Base-by-base conservation (phyloP, 2,888 invertebrate genomes). In the Shargacucullia verbasci region DNA sequence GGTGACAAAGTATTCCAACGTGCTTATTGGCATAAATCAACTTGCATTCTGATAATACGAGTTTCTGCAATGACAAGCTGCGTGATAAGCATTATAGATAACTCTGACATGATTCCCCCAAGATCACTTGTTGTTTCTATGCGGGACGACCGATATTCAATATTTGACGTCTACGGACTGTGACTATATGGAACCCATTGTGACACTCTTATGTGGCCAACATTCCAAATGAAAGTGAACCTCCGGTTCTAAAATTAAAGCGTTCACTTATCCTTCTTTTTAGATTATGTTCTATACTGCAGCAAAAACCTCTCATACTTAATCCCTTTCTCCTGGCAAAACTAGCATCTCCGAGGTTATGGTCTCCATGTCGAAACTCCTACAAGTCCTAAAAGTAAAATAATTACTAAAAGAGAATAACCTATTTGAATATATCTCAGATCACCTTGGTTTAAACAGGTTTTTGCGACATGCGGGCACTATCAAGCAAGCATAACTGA, bases 401-500 rank as follows among this genome's bases (percentile, higher is more conserved):
- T 20, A 6, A 29, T 3, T 9, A 29, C 4, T 27, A 4, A 58
- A 61, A 40, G 37, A 48, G 14, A 47, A 39, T 70, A 62, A 77
- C 70, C 63, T 76, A 73, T 78, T 79, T 69, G 53, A 76, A 60
- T 63, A 70, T 66, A 79, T 80, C 76, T 65, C 68, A 78, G 72
- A 79, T 82, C 76, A 83, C 81, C 82, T 85, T 81, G 81, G 77
- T 80, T 71, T 49, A 69, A 80, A 77, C 78, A 57, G 60, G 68
- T 73, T 74, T 69, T 76, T 72, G 65, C 78, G 74, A 79, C 77
- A 84, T 83, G 81, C 82, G 82, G 83, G 85, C 60, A 64, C 76
- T 81, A 83, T 84, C 81, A 62, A 76, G 70, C 70, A 52, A 59
- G 56, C 62, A 49, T 59, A 70, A 54, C 52, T 60, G 57, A 52